phyloP scores from a whole-genome alignment of 2,797 vertebrate genomes.

The Lagocephalus sceleratus region DNA sequence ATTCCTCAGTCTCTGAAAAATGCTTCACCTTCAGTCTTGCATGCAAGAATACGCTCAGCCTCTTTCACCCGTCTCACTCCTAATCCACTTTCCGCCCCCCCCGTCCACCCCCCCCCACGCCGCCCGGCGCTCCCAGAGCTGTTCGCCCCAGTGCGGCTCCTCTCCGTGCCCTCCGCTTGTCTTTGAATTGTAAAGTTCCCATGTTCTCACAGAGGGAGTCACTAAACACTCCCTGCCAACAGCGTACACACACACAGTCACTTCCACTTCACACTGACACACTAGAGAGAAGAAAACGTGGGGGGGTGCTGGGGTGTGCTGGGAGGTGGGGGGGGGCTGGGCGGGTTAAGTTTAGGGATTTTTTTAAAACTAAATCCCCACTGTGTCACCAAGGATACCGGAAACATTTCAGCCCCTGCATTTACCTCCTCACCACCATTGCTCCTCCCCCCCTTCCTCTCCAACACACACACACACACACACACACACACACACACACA shows the following conservation, averaged over 20 bases:
- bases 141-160: slow-evolving; percentile 42
- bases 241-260: slow-evolving; percentile 47
- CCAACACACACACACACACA: slow-evolving; percentile 25
- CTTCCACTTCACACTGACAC: slow-evolving; percentile 74
- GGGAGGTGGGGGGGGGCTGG: slow-evolving; percentile 41
- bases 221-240: slow-evolving; percentile 53
- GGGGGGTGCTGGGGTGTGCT: slow-evolving; percentile 28
- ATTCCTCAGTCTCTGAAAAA: slow-evolving; percentile 69
- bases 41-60: slow-evolving; percentile 19
- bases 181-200: slow-evolving; percentile 76
- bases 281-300: slow-evolving; percentile 62
- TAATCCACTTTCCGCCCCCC: slow-evolving; percentile 5
- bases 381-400: slow-evolving; percentile 79
- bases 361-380: slow-evolving; percentile 66
- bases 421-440: slow-evolving; percentile 51
- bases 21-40: slow-evolving; percentile 62
- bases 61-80: slow-evolving; percentile 27
- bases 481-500: slow-evolving; percentile 29
- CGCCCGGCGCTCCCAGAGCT: slow-evolving; percentile 37
- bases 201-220: slow-evolving; percentile 61
- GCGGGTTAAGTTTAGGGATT: slow-evolving; percentile 67
- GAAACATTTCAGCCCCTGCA: slow-evolving; percentile 71
- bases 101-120: not conserved
- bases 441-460: slow-evolving; percentile 22
- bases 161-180: slow-evolving; percentile 51